Conservation (phyloP, 2,797 vertebrate genomes). For the Hafferia zeledoni region DNA sequence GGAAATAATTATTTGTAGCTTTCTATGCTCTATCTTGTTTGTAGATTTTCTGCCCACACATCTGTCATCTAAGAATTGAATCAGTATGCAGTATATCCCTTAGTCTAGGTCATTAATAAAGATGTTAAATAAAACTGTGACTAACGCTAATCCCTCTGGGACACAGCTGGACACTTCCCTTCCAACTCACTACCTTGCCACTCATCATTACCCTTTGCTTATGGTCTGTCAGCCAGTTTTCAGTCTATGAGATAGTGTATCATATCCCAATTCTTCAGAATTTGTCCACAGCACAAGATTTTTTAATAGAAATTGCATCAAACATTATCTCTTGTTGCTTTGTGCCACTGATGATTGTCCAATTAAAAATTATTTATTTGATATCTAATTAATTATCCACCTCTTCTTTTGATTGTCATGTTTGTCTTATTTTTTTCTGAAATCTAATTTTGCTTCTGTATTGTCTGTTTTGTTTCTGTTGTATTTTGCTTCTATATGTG, state of each 20-base stretch:
- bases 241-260: neutral
- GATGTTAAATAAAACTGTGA: conserved; percentile 68
- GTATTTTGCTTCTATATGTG: neutral
- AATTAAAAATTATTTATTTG: neutral
- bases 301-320: neutral
- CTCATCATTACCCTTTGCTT: conserved; percentile 36
- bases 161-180: conserved; percentile 63
- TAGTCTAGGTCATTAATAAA: conserved; percentile 58
- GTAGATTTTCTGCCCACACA: neutral
- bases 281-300: neutral
- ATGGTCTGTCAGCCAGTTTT: conserved; percentile 15
- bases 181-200: conserved; percentile 30
- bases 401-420: neutral
- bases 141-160: conserved; percentile 60
- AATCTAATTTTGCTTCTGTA: neutral
- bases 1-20: neutral
- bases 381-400: neutral
- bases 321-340: neutral
- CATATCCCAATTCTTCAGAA: neutral
- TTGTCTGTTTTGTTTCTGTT: neutral
- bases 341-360: neutral
- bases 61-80: neutral
- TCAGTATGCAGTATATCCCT: neutral
- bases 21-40: neutral
- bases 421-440: neutral